Conservation (phyloP, 2,797 vertebrate genomes). For the Rhinoraja longicauda region DNA sequence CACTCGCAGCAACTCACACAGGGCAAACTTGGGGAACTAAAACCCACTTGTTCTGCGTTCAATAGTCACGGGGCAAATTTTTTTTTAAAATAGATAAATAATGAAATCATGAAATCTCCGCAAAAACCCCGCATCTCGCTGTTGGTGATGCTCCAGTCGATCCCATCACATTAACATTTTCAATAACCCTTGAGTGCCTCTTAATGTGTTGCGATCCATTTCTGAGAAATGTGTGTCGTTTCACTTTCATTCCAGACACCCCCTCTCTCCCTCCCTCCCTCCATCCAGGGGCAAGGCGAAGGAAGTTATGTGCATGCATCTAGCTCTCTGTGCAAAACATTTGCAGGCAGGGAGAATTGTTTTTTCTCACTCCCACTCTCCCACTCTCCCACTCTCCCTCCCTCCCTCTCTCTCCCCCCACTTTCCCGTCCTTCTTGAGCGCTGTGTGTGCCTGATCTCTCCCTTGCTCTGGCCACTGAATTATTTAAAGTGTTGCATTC, state of each 20-base stretch:
- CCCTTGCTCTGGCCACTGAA: background rate
- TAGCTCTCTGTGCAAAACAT: background rate
- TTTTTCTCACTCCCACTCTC: too few relatives aligned
- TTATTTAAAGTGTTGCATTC: constrained; percentile 29
- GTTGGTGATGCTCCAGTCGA: background rate
- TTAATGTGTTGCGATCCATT: background rate
- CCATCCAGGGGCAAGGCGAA: background rate
- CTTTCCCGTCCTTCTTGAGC: too few relatives aligned
- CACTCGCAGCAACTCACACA: background rate
- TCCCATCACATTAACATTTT: constrained; percentile 18
- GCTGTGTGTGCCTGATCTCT: too few relatives aligned
- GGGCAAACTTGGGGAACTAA: constrained; percentile 20
- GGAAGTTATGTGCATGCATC: background rate
- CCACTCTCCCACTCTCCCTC: too few relatives aligned
- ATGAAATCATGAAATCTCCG: background rate
- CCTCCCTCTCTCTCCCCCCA: too few relatives aligned
- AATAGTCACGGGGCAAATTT: background rate
- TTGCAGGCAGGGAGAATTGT: background rate
- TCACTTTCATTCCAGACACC: background rate
- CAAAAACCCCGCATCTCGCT: background rate
- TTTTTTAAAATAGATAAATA: too few relatives aligned
- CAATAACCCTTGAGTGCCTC: background rate
- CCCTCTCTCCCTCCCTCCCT: too few relatives aligned
- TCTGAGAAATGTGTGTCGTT: background rate
- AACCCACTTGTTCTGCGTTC: constrained; percentile 14